Base-by-base conservation (phyloP, 2,888 invertebrate species). In the Pheosia gnoma region DNA sequence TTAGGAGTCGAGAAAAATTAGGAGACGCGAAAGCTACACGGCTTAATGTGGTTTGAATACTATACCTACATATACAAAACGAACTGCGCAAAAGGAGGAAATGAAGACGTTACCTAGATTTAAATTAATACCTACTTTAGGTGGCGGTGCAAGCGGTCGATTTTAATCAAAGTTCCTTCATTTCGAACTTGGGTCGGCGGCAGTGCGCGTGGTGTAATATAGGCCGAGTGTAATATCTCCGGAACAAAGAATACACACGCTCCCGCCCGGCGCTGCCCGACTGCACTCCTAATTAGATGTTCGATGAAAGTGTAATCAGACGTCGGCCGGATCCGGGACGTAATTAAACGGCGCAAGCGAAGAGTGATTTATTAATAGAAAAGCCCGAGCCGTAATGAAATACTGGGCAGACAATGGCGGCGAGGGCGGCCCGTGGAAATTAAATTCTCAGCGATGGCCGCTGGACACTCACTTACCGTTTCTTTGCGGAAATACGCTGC, bases 341-440 rank as follows among this genome's bases (percentile, higher is more conserved):
- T 93, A 93, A 93, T 93, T 93, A 93, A 93, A 93, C 88, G 90
- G 88, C 85, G 86, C 87, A 85, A 87, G 91, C 93, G 92, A 93
- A 92, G 90, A 93, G 92, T 93, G 93, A 93, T 93, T 93, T 93
- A 93, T 93, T 93, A 93, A 93, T 93, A 93, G 93, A 93, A 93
- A 92, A 93, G 92, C 93, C 91, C 85, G 86, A 88, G 90, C 91
- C 85, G 89, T 93, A 93, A 93, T 93, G 93, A 93, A 93, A 93
- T 93, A 93, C 92, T 92, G 90, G 90, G 89, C 90, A 91, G 90
- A 93, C 93, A 93, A 93, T 93, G 86, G 91, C 84, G 89, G 85
- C 75, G 84, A 84, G 89, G 89, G 90, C 84, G 87, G 84, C 77
- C 82, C 79, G 86, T 89, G 88, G 90, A 92, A 93, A 93, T 93